Percentiles rank a stretch among this genome's conserved stretches.
Conservation (phyloP, 64 coral and sea anemone species). For the Astreopora myriophthalma region DNA sequence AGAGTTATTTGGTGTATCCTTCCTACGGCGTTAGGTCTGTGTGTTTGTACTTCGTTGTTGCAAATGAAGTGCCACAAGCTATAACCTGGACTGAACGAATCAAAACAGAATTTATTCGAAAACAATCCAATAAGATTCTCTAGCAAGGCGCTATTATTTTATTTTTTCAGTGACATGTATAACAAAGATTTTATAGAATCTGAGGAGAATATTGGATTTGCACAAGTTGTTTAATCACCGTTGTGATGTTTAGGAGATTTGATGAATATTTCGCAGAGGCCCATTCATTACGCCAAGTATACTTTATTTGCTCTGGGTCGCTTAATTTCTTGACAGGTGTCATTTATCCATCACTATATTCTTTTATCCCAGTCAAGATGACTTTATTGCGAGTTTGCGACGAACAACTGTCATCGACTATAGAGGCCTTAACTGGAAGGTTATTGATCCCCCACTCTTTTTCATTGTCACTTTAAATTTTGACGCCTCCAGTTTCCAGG, state of each 20-base stretch:
- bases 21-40: background rate
- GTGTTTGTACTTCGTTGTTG: background rate
- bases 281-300: constrained; percentile 18
- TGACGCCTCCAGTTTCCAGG: no score
- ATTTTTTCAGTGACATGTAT: background rate
- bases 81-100: background rate
- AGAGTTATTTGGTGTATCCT: background rate
- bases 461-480: no score
- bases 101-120: background rate
- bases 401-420: background rate
- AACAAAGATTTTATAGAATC: background rate
- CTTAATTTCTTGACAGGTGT: constrained; percentile 43
- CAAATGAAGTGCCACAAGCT: background rate
- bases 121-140: background rate
- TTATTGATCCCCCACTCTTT: no score
- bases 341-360: constrained; percentile 34
- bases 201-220: background rate
- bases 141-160: background rate
- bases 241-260: background rate
- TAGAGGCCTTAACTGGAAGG: background rate
- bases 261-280: background rate
- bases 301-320: constrained; percentile 24
- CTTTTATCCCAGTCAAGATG: constrained; percentile 11
- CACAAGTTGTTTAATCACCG: background rate
- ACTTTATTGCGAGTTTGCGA: background rate